Evolutionary conservation across 2,888 invertebrate species (phyloP).

Genomic region (Nomada lathburiana): DNA sequence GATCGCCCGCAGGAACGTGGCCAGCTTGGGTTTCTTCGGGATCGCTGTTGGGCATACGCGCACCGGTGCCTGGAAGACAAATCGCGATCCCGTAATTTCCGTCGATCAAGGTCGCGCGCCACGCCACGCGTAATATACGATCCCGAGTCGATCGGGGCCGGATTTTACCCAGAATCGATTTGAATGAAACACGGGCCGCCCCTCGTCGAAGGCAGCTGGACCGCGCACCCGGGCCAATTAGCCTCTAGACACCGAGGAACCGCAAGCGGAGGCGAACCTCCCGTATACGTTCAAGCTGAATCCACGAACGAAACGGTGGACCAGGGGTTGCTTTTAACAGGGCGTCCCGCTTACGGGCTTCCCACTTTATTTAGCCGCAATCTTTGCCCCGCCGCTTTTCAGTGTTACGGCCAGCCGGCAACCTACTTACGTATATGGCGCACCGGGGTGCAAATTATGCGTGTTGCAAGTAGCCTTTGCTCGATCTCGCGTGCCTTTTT

Average conservation of each 20-base stretch:
- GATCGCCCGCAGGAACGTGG: slow-evolving; percentile 1
- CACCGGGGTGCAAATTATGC: slow-evolving; percentile 59
- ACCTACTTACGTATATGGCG: slow-evolving; percentile 66
- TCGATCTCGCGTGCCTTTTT: slow-evolving; percentile 46
- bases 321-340: slow-evolving; percentile 36
- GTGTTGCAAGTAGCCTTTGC: slow-evolving; percentile 44
- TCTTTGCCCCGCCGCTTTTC: slow-evolving; percentile 51
- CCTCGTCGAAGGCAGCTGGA: slow-evolving; percentile 61
- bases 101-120: slow-evolving; percentile 57
- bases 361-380: slow-evolving; percentile 75
- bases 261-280: slow-evolving; percentile 7
- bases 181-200: slow-evolving; percentile 64
- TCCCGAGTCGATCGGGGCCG: slow-evolving; percentile 46
- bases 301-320: slow-evolving; percentile 21
- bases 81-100: slow-evolving; percentile 69
- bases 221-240: slow-evolving; percentile 69
- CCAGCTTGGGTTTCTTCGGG: not conserved
- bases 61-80: slow-evolving; percentile 68
- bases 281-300: slow-evolving; percentile 34
- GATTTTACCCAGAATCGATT: slow-evolving; percentile 70
- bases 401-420: slow-evolving; percentile 25
- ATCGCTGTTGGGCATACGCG: slow-evolving; percentile 22
- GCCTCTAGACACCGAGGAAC: slow-evolving; percentile 57
- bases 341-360: slow-evolving; percentile 58
- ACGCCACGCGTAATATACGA: slow-evolving; percentile 57